Conservation (phyloP, 2,113 vertebrate species). For the Balaeniceps rex region DNA sequence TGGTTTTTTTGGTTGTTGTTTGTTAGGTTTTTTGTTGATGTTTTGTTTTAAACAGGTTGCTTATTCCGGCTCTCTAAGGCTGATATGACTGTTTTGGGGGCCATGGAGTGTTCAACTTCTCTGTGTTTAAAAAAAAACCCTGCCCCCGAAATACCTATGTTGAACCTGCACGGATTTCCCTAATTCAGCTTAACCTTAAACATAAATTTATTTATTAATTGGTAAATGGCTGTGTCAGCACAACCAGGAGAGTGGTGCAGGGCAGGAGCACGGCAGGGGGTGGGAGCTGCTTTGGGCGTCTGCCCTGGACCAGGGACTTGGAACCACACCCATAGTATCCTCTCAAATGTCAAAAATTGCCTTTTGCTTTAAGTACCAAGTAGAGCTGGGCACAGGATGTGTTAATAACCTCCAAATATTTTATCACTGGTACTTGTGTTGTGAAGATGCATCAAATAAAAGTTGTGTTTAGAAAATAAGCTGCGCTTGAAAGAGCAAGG, state of each 20-base stretch:
- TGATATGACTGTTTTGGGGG: not conserved
- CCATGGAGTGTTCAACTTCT: accelerated
- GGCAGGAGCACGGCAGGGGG: not conserved
- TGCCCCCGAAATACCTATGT: not conserved
- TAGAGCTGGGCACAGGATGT: not conserved
- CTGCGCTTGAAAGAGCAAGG: not conserved
- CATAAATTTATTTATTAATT: too few relatives aligned
- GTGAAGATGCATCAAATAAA: not conserved
- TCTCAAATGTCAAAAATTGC: not conserved
- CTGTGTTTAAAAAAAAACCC: not conserved
- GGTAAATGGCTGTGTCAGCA: not conserved
- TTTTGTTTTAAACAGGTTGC: not conserved
- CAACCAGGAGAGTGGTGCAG: not conserved
- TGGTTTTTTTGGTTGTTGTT: too few relatives aligned
- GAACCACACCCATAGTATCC: accelerated
- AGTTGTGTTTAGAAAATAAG: not conserved
- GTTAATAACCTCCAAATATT: not conserved
- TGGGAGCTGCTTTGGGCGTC: not conserved
- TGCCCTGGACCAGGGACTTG: not conserved
- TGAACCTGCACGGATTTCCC: not conserved
- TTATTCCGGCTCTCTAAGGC: not conserved
- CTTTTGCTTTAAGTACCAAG: not conserved
- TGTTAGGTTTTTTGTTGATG: not conserved
- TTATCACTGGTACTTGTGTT: too few relatives aligned
- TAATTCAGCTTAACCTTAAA: not conserved